Evolutionary conservation across 53 echinoderm and acorn worm genomes (phyloP).

Genomic region (Echinometra lucunter): DNA sequence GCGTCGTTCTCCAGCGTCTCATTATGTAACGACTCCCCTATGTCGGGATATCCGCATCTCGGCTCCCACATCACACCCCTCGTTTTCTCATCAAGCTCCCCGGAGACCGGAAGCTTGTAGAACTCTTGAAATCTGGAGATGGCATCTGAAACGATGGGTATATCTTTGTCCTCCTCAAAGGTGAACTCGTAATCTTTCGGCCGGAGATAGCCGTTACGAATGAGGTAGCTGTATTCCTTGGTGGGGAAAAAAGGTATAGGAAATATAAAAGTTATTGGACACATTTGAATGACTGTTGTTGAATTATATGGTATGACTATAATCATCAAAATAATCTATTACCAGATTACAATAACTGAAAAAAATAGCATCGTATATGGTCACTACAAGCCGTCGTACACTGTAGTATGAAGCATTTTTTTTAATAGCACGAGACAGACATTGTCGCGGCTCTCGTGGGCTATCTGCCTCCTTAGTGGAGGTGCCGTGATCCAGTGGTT

Average conservation of each 20-base stretch:
- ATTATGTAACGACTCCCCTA: constrained; percentile 73
- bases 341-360: no score
- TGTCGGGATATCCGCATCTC: constrained; percentile 90
- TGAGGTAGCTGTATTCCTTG: constrained; percentile 67
- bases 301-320: no score
- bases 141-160: constrained; percentile 54
- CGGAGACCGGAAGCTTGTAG: constrained; percentile 76
- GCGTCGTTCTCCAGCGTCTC: constrained; percentile 35
- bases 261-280: neutral
- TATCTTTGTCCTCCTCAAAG: constrained; percentile 60
- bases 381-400: no score
- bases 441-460: no score
- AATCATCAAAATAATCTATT: no score
- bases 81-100: constrained; percentile 78
- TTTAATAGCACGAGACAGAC: no score
- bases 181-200: constrained; percentile 47
- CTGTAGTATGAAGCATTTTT: no score
- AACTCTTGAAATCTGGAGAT: constrained; percentile 83
- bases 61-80: constrained; percentile 81
- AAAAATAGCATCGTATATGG: no score
- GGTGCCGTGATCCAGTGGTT: no score
- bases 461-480: no score
- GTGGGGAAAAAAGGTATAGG: neutral
- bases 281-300: no score
- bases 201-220: constrained; percentile 49